Conservation (phyloP, 2,888 invertebrate genomes). For the Hesperia comma region DNA sequence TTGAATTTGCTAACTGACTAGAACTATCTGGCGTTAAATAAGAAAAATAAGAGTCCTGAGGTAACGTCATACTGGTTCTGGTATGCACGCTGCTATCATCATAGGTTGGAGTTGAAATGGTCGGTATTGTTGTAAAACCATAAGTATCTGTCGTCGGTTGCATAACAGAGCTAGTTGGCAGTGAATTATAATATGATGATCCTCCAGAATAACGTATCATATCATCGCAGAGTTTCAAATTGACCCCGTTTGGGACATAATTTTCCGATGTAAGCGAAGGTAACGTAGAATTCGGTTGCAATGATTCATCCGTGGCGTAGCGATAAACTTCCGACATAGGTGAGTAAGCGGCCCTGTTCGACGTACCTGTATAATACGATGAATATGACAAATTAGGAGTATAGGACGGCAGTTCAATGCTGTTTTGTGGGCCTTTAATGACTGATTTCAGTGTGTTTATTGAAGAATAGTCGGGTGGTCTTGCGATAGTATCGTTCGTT, state of each 20-base stretch:
- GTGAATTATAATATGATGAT: constrained; percentile 65
- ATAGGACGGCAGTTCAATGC: constrained; percentile 71
- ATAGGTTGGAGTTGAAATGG: constrained; percentile 63
- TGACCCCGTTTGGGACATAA: constrained; percentile 74
- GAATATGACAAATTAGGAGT: constrained; percentile 75
- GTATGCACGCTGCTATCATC: constrained; percentile 63
- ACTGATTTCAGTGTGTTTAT: constrained; percentile 65
- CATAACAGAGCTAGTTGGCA: constrained; percentile 62
- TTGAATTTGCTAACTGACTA: constrained; percentile 56
- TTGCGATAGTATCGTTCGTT: constrained; percentile 59
- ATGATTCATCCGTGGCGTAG: constrained; percentile 75
- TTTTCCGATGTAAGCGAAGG: constrained; percentile 66
- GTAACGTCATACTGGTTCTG: constrained; percentile 56
- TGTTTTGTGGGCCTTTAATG: constrained; percentile 66
- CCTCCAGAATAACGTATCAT: constrained; percentile 61
- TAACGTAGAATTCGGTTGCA: constrained; percentile 67
- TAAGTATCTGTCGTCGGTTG: constrained; percentile 67
- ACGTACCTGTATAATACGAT: constrained; percentile 67
- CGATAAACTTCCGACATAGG: constrained; percentile 76
- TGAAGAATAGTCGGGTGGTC: constrained; percentile 70
- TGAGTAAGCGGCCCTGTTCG: constrained; percentile 72
- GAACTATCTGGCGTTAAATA: constrained; percentile 64
- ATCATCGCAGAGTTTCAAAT: constrained; percentile 72
- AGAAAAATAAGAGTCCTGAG: constrained; percentile 70
- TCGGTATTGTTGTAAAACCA: constrained; percentile 58